These are phyloP conservation scores for Lamprotornis superbus DNA, from an alignment of 2,113 vertebrate species.

Conservation along the genomic window DNA sequence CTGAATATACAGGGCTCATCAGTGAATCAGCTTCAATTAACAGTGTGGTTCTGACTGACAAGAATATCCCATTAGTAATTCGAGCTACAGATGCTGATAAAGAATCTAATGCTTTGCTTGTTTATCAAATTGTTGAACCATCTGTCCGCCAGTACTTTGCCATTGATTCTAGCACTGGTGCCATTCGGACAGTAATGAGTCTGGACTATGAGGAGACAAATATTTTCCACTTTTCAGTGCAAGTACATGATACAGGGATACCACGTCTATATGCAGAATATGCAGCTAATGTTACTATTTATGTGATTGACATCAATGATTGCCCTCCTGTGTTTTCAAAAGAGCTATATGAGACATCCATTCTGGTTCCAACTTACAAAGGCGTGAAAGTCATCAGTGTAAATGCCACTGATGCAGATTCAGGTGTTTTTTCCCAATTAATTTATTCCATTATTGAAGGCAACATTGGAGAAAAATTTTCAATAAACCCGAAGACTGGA, in stretches of 20 bases:
- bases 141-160: conserved; percentile 90
- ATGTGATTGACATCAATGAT: conserved; percentile 92
- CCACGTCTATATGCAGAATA: conserved; percentile 89
- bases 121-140: conserved; percentile 94
- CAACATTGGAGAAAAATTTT: conserved; percentile 96
- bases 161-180: conserved; percentile 94
- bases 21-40: conserved; percentile 88
- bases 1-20: conserved; percentile 86
- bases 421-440: conserved; percentile 84
- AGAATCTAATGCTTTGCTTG: conserved; percentile 89
- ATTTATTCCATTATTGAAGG: conserved; percentile 93
- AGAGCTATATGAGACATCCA: conserved; percentile 82
- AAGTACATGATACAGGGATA: conserved; percentile 90
- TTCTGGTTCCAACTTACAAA: conserved; percentile 90
- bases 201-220: conserved; percentile 91
- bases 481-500: conserved; percentile 80
- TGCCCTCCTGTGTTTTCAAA: conserved; percentile 88
- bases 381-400: conserved; percentile 86
- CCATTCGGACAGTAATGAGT: conserved; percentile 82
- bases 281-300: conserved; percentile 90
- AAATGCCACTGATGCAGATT: conserved; percentile 90
- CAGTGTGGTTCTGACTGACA: conserved; percentile 88
- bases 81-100: conserved; percentile 87
- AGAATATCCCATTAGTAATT: conserved; percentile 88
- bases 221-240: conserved; percentile 90